phyloP scores from a whole-genome alignment of 1,140 invertebrate genomes.

The Trachymyrmex septentrionalis region DNA sequence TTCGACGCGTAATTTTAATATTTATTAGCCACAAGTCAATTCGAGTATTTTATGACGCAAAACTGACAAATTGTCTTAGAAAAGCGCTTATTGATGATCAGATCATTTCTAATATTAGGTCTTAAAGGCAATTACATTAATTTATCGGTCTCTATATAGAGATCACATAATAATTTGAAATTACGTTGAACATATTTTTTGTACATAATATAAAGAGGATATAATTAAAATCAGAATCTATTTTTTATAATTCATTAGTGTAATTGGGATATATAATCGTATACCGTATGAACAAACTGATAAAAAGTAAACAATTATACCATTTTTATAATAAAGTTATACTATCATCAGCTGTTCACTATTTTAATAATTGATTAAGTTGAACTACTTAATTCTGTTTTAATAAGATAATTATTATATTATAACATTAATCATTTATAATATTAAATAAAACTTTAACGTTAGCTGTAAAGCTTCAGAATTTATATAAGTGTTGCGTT shows the following conservation, averaged over 20 bases:
- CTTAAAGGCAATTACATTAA: no score
- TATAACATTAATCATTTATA: no score
- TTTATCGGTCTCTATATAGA: no score
- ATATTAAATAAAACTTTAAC: not conserved
- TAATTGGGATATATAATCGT: no score
- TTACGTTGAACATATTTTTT: no score
- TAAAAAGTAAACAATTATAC: no score
- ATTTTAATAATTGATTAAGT: no score
- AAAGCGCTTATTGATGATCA: not conserved
- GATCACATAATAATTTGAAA: no score
- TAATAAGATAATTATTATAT: not conserved
- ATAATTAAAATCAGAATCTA: no score
- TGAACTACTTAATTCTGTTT: not conserved
- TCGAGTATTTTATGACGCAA: not conserved
- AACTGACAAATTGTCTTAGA: slow-evolving; percentile 12
- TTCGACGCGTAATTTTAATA: slow-evolving; percentile 36
- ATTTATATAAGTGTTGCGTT: not conserved
- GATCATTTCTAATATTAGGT: not conserved
- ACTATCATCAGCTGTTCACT: not conserved
- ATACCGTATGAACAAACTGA: no score
- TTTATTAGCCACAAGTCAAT: not conserved
- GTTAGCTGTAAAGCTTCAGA: not conserved
- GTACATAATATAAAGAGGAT: no score
- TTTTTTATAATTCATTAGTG: no score
- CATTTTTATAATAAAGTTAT: slow-evolving; percentile 3